Conservation (phyloP, 2,888 invertebrate genomes). For the Helobdella robusta region DNA sequence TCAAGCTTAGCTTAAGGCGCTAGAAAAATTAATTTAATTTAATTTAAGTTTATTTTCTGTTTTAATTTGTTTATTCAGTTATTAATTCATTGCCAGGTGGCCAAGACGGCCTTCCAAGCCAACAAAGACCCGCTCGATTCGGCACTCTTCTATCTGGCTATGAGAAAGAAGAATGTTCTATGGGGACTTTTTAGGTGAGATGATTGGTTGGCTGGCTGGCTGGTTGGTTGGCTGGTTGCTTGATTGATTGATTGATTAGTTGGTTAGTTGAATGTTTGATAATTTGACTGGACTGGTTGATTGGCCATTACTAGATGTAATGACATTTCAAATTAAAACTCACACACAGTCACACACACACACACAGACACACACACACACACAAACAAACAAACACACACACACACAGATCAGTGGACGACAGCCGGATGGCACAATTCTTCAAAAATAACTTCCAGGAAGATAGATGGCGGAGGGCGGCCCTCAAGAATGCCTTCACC, state of each 20-base stretch:
- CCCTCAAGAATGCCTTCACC: constrained; percentile 93
- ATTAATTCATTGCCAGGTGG: constrained; percentile 54
- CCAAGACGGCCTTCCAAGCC: constrained; percentile 81
- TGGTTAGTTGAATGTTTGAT: background rate
- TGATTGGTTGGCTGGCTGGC: background rate
- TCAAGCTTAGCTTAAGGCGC: no score
- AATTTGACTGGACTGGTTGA: background rate
- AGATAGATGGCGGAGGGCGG: constrained; percentile 91
- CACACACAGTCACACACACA: background rate
- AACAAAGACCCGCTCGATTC: constrained; percentile 94
- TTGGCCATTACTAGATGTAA: no score
- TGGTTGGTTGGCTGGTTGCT: background rate
- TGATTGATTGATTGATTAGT: constrained; percentile 5
- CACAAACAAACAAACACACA: background rate
- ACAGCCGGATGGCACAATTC: constrained; percentile 86
- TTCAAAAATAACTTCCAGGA: constrained; percentile 86
- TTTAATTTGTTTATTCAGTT: background rate
- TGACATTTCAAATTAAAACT: background rate
- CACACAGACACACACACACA: background rate
- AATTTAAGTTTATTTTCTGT: no score
- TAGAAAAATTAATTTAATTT: no score
- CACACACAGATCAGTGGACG: constrained; percentile 61
- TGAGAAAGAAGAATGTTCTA: constrained; percentile 91
- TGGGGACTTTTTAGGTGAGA: constrained; percentile 76
- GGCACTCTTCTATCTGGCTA: constrained; percentile 88